Conservation (phyloP, 2,113 vertebrate genomes). For the Scalopus aquaticus region DNA sequence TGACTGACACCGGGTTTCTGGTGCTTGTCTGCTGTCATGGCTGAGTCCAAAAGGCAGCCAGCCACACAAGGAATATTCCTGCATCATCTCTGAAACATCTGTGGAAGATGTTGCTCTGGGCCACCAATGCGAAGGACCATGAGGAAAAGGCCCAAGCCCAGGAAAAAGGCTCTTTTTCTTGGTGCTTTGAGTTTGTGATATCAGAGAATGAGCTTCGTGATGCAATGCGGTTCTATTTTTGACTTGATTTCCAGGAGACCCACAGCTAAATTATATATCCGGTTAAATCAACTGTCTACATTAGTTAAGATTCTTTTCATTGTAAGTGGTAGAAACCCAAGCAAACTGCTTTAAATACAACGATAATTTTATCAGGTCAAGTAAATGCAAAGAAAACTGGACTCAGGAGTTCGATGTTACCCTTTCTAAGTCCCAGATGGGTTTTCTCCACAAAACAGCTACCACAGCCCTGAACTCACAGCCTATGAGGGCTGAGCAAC, state of each 20-base stretch:
- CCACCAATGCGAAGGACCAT: not conserved
- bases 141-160: not conserved
- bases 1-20: not conserved
- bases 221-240: not conserved
- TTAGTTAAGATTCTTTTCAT: conserved; percentile 40
- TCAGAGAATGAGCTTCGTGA: not conserved
- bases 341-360: conserved; percentile 14
- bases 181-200: not conserved
- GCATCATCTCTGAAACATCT: conserved; percentile 46
- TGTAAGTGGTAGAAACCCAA: conserved; percentile 34
- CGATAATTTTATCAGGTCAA: conserved; percentile 36
- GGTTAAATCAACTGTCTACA: not conserved
- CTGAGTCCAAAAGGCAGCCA: conserved; percentile 16
- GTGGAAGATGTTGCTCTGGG: not conserved
- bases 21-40: not conserved
- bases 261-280: not conserved
- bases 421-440: not conserved
- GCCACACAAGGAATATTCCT: conserved; percentile 42
- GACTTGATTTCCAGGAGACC: conserved; percentile 7
- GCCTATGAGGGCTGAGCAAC: not conserved
- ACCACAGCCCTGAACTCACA: not conserved
- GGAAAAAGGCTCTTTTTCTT: not conserved
- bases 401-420: not conserved
- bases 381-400: not conserved
- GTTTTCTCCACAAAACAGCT: not conserved